phyloP scores from a whole-genome alignment of 2,113 vertebrate genomes.

The Corythornis vintsioides region DNA sequence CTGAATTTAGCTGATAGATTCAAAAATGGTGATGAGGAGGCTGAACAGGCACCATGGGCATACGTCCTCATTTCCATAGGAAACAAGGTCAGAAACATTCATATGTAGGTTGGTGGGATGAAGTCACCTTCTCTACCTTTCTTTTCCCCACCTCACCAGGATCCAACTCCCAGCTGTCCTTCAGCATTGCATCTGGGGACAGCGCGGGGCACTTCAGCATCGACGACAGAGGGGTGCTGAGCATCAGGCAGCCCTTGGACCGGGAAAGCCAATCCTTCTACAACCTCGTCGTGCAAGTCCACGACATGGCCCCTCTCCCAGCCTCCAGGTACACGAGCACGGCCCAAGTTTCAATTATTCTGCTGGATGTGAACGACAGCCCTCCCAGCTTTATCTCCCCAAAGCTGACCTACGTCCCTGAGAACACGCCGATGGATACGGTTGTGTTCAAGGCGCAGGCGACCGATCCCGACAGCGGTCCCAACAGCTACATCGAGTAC shows the following conservation, averaged over 20 bases:
- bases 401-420: conserved; percentile 88
- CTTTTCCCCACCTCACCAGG: conserved; percentile 71
- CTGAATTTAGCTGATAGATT: not conserved
- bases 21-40: not conserved
- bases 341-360: conserved; percentile 92
- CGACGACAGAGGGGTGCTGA: conserved; percentile 78
- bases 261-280: conserved; percentile 95
- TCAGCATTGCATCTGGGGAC: conserved; percentile 89
- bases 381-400: conserved; percentile 89
- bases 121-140: not conserved
- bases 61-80: not conserved
- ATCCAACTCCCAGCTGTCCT: conserved; percentile 85
- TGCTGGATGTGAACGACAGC: conserved; percentile 94
- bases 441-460: conserved; percentile 89
- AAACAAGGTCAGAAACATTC: not conserved
- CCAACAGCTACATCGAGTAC: conserved; percentile 97
- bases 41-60: rapidly evolving
- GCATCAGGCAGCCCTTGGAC: conserved; percentile 83
- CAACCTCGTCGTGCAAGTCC: conserved; percentile 88
- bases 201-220: conserved; percentile 85
- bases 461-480: conserved; percentile 89
- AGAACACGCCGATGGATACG: conserved; percentile 91
- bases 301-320: conserved; percentile 82
- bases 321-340: conserved; percentile 87
- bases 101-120: not conserved